Percentiles rank a stretch among this genome's conserved stretches.
phyloP scores from a whole-genome alignment of 2,797 vertebrate genomes.

The Paratrypauchen microcephalus region DNA sequence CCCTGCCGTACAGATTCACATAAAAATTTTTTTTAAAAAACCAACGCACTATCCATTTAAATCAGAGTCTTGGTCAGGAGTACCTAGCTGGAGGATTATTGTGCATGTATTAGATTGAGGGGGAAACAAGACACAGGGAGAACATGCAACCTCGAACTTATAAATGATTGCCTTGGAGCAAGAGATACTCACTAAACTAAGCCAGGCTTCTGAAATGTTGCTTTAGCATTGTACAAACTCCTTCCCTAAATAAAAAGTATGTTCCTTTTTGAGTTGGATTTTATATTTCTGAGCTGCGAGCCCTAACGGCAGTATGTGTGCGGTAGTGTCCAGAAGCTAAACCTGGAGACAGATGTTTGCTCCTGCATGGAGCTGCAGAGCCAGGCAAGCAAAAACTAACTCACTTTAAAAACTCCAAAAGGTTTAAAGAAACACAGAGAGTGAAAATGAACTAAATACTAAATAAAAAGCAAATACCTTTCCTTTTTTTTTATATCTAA shows the following conservation, averaged over 20 bases:
- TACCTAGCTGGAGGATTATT: too few relatives aligned
- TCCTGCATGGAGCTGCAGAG: slow-evolving; percentile 26
- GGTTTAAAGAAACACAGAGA: neutral
- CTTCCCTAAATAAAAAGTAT: neutral
- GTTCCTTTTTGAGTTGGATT: neutral
- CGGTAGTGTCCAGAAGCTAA: slow-evolving; percentile 29
- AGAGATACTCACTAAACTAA: too few relatives aligned
- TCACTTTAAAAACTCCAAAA: neutral
- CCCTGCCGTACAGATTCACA: too few relatives aligned
- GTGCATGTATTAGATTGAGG: too few relatives aligned
- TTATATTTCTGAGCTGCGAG: neutral
- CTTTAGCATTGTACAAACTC: neutral
- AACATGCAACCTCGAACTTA: too few relatives aligned
- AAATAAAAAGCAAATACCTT: neutral
- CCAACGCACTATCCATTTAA: too few relatives aligned
- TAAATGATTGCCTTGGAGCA: too few relatives aligned
- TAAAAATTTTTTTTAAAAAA: too few relatives aligned
- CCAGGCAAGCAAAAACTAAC: neutral
- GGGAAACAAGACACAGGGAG: too few relatives aligned
- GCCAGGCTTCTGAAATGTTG: neutral
- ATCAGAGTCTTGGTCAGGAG: too few relatives aligned
- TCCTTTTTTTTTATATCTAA: neutral
- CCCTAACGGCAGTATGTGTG: slow-evolving; percentile 18
- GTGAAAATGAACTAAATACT: too few relatives aligned
- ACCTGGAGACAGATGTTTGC: slow-evolving; percentile 43